Base-by-base conservation (phyloP, 2,888 invertebrate species). In the Hirudinaria manillensis region DNA sequence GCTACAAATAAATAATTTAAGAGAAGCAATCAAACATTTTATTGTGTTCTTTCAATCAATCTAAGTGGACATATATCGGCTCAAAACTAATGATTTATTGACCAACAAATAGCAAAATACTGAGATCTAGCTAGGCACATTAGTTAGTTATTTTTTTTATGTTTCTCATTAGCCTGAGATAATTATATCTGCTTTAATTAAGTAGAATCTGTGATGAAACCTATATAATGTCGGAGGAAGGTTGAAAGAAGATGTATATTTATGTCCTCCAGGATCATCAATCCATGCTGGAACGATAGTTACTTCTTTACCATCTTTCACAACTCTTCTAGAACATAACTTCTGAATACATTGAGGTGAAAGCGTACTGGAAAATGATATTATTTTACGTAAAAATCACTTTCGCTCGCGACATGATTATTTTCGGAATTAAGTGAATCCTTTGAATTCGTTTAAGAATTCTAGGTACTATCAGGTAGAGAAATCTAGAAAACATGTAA, bases 191-290 rank as follows among this genome's bases (percentile, higher is more conserved):
- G 45, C 16, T 45, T 45, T 6, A 45, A 45, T 16, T 45, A 45
- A 10, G 45, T n/a, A 45, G 13, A 45, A 45, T 7, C 16, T 45
- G n/a, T n/a, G n/a, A n/a, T 45, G 16, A 45, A 45, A 61, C 61
- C 61, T 61, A 10, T 61, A 61, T 19, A 27, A 27, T 7, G 61
- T 27, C 24, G 61, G 61, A 21, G 61, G 61, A 27, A 61, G 61
- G 61, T 61, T 61, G 61, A 27, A 61, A 7, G 61, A 61, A 7
- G 61, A 27, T 13, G 1, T 10, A 19, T 61, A 61, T 61, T 16
- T 24, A 61, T 61, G 61, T 6, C 61, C 61, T 27, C 61, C 61
- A 27, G 61, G 61, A 61, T 61, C 61, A 61, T 61, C 29, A 27
- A 61, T 27, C 61, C 61, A 61, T 27, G 29, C 61, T 27, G 61